Base-by-base conservation (phyloP, 1,140 invertebrate genomes). In the Meteorus sp. region DNA sequence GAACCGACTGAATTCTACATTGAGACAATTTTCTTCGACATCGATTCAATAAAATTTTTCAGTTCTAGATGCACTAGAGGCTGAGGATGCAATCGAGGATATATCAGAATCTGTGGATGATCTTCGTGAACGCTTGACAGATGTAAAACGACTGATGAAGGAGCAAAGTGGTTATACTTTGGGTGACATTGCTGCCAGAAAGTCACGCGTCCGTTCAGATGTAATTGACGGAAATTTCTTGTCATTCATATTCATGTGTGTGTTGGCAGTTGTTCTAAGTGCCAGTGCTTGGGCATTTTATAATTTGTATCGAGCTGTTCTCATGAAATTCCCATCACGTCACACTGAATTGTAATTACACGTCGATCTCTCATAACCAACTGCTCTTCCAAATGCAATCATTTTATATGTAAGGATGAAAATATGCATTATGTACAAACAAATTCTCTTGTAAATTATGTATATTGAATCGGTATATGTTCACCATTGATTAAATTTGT, bases 271-370 rank as follows among this genome's bases (percentile, higher is more conserved):
- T n/a, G 92, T 93, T 37, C 68, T 92, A 1, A 85, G 86, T 60
- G 90, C 92, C 44, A 91, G 89, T 39, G 81, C 88, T 1, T 92
- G 92, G 66, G 90, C 90, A 0, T 93, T 92, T 72, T 91, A 92
- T 64, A 92, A 90, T 75, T 78, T 93, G 0, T 92, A 91, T 67
- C 81, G 86, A 62, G 90, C 91, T 5, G 88, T 92, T 29, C 71
- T 91, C 1, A 92, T 91, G 74, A 90, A 89, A 72, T 91, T 91
- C 67, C 87, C 89, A 1, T 85, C 88, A 0, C 82, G 81, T 33
- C 90, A 92, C 69, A 89, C 88, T 6, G 90, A 92, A 76, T 74
- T 90, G 56, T 91, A 86, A 85, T 39, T 25, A 48, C n/a, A n/a
- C n/a, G n/a, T n/a, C n/a, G n/a, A n/a, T n/a, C n/a, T n/a, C n/a